These are phyloP conservation scores for Lasiommata megera DNA, from an alignment of 2,888 invertebrate genomes.

Conservation along the genomic window DNA sequence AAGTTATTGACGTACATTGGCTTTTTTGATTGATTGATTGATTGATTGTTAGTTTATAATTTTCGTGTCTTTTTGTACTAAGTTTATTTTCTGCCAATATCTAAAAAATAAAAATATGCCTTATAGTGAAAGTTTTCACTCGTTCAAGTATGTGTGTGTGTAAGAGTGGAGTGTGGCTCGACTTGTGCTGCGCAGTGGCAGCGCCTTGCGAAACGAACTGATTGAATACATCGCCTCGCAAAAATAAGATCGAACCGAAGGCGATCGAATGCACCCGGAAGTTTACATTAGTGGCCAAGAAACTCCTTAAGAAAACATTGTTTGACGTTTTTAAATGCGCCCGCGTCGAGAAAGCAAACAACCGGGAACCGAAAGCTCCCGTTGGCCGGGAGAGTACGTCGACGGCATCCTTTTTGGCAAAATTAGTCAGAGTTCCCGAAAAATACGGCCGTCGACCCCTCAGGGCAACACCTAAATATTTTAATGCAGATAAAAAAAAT, in stretches of 20 bases:
- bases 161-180: no score
- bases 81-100: not conserved
- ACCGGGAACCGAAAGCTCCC: conserved; percentile 46
- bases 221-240: conserved; percentile 18
- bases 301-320: conserved; percentile 32
- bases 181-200: not conserved
- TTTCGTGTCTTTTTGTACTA: no score
- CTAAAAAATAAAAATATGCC: not conserved
- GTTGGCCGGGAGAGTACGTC: conserved; percentile 46
- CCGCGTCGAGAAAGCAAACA: conserved; percentile 44
- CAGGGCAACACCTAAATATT: conserved; percentile 74
- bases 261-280: conserved; percentile 35
- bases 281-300: conserved; percentile 34
- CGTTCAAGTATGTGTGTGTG: not conserved
- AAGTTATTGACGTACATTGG: no score
- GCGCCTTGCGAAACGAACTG: conserved; percentile 1
- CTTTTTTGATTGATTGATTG: no score
- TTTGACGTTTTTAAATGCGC: conserved; percentile 45
- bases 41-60: no score
- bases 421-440: conserved; percentile 80
- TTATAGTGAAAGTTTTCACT: not conserved
- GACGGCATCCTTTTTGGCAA: conserved; percentile 62
- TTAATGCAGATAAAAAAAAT: conserved; percentile 64
- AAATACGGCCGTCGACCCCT: conserved; percentile 71
- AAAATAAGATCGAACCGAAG: conserved; percentile 22